phyloP scores from a whole-genome alignment of 2,888 invertebrate genomes.

The Xanthia icteritia region DNA sequence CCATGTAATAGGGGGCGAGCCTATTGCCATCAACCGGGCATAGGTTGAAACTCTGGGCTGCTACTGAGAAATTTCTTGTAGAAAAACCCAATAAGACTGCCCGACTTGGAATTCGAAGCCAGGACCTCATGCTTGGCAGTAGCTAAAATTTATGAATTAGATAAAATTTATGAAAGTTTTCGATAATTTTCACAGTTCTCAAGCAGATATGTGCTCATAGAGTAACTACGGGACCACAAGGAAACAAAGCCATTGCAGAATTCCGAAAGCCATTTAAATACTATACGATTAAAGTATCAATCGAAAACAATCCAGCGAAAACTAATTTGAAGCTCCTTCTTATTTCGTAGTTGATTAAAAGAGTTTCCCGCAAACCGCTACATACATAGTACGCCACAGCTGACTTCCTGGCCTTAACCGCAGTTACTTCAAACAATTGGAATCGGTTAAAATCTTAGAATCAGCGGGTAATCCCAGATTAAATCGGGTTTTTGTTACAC shows the following conservation, averaged over 20 bases:
- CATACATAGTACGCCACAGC: not conserved
- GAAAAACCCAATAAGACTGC: too few relatives aligned
- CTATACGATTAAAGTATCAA: not conserved
- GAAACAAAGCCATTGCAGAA: not conserved
- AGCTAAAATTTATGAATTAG: too few relatives aligned
- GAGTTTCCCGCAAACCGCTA: not conserved
- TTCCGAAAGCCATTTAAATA: not conserved
- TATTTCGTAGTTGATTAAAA: not conserved
- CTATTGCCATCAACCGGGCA: too few relatives aligned
- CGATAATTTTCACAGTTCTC: not conserved
- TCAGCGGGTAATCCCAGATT: slow-evolving; percentile 56
- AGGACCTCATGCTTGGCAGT: too few relatives aligned
- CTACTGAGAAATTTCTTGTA: too few relatives aligned
- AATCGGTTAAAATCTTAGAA: slow-evolving; percentile 16
- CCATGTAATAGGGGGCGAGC: too few relatives aligned
- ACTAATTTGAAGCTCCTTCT: not conserved
- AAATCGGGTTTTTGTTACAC: slow-evolving; percentile 34
- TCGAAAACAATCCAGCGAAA: not conserved
- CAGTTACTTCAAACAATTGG: slow-evolving; percentile 30
- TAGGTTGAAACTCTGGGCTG: too few relatives aligned
- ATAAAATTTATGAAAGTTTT: not conserved
- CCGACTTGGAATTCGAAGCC: too few relatives aligned
- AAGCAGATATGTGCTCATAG: not conserved
- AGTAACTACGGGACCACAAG: not conserved
- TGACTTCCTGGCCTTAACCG: slow-evolving; percentile 32